A percentile compares a stretch with the other conserved stretches of the same genome.
phyloP scores from a whole-genome alignment of 2,888 invertebrate genomes.

The Leptopilina myrica region DNA sequence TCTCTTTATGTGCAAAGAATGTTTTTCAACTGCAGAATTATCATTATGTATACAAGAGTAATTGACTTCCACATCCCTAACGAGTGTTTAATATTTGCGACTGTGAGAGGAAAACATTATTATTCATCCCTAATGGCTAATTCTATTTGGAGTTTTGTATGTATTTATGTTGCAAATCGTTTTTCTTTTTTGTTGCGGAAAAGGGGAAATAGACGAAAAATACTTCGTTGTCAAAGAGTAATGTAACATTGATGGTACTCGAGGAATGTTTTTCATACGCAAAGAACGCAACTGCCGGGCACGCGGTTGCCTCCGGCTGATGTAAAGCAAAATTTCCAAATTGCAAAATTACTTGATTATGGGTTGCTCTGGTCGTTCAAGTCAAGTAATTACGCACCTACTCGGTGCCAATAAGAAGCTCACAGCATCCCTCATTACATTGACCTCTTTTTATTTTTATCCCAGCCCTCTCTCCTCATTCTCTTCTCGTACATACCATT shows the following conservation, averaged over 20 bases:
- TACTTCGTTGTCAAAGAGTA: background rate
- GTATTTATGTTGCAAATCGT: background rate
- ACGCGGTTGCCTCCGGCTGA: conserved; percentile 53
- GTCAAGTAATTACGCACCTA: conserved; percentile 65
- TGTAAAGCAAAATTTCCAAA: conserved; percentile 61
- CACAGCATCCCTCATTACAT: conserved; percentile 57
- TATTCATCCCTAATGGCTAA: too few relatives aligned
- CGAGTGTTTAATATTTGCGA: too few relatives aligned
- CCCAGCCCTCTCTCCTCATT: background rate
- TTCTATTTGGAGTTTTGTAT: too few relatives aligned
- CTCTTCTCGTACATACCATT: background rate
- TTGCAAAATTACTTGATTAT: conserved; percentile 68
- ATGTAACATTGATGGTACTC: background rate
- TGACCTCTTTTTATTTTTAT: conserved; percentile 42
- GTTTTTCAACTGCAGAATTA: too few relatives aligned
- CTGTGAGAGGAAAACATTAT: too few relatives aligned
- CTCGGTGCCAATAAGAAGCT: conserved; percentile 62
- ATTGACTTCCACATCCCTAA: too few relatives aligned
- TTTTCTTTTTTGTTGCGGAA: background rate
- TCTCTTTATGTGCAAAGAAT: too few relatives aligned
- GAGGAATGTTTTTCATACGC: conserved; percentile 20
- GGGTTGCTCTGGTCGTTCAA: conserved; percentile 58
- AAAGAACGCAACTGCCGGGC: conserved; percentile 34
- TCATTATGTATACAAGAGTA: too few relatives aligned
- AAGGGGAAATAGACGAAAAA: too few relatives aligned